Evolutionary conservation across 2,797 vertebrate genomes (phyloP).

Genomic region (Choloepus didactylus): DNA sequence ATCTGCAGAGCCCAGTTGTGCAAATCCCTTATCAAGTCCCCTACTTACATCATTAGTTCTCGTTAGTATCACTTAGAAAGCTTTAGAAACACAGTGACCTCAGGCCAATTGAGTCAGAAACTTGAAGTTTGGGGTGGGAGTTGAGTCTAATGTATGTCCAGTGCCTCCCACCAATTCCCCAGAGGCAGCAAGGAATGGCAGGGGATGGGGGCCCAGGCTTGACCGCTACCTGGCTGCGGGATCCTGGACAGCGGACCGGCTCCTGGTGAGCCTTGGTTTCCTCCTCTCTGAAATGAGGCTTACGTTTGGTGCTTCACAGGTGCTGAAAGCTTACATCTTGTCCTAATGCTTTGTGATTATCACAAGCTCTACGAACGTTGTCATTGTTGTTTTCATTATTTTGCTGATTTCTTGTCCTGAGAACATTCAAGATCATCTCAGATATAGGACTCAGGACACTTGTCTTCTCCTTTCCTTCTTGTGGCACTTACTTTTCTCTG

Average conservation of each 20-base stretch:
- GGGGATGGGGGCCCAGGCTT: rapidly evolving
- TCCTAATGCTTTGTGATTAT: neutral
- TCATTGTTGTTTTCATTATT: neutral
- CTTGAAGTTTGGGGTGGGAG: neutral
- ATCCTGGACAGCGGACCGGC: too few relatives aligned
- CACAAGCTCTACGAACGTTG: neutral
- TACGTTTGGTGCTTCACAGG: neutral
- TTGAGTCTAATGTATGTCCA: neutral
- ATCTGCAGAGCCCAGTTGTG: neutral
- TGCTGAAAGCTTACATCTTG: neutral
- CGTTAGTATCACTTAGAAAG: neutral
- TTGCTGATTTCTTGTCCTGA: neutral
- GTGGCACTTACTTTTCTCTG: neutral
- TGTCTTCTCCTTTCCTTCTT: neutral
- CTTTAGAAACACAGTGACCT: neutral
- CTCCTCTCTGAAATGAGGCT: neutral
- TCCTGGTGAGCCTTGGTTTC: neutral
- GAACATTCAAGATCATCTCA: neutral
- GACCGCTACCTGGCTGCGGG: neutral
- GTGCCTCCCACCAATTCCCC: neutral
- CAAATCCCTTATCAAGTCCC: neutral
- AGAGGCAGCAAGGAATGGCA: too few relatives aligned
- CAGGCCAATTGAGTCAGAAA: neutral
- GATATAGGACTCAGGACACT: neutral
- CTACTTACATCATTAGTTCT: neutral